phyloP scores from a whole-genome alignment of 2,888 invertebrate species.

The Siphonodentalium dalli region DNA sequence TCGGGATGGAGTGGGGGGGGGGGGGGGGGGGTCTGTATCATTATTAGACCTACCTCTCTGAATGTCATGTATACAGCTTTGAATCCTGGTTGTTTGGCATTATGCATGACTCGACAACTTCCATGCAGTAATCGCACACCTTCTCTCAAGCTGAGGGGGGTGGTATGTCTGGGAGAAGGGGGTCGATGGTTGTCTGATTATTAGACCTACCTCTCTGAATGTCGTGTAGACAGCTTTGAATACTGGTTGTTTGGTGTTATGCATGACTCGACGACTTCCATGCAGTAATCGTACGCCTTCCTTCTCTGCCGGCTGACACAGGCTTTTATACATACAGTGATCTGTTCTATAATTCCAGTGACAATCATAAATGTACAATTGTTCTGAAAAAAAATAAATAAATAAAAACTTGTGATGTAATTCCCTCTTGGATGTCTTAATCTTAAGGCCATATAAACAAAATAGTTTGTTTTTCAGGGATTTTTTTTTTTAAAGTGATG shows the following conservation, averaged over 20 bases:
- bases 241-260: slow-evolving; percentile 83
- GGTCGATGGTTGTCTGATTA: too few species aligned
- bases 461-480: too few species aligned
- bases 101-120: slow-evolving; percentile 85
- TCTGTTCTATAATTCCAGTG: slow-evolving; percentile 92
- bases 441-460: too few species aligned
- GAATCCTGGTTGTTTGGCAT: slow-evolving; percentile 85
- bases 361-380: slow-evolving; percentile 81
- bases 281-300: slow-evolving; percentile 85
- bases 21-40: too few species aligned
- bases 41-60: slow-evolving; percentile 42
- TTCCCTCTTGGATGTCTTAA: too few species aligned
- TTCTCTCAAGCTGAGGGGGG: too few species aligned
- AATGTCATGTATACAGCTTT: slow-evolving; percentile 73
- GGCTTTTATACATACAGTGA: slow-evolving; percentile 94
- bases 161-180: too few species aligned
- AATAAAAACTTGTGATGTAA: too few species aligned
- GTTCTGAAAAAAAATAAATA: too few species aligned
- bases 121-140: too few species aligned
- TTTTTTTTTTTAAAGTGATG: too few species aligned
- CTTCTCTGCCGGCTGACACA: slow-evolving; percentile 77
- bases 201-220: slow-evolving; percentile 48
- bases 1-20: too few species aligned
- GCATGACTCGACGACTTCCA: slow-evolving; percentile 87
- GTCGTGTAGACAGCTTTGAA: slow-evolving; percentile 78